Evolutionary conservation across 2,797 vertebrate genomes (phyloP).

Genomic region (Lophius americanus): DNA sequence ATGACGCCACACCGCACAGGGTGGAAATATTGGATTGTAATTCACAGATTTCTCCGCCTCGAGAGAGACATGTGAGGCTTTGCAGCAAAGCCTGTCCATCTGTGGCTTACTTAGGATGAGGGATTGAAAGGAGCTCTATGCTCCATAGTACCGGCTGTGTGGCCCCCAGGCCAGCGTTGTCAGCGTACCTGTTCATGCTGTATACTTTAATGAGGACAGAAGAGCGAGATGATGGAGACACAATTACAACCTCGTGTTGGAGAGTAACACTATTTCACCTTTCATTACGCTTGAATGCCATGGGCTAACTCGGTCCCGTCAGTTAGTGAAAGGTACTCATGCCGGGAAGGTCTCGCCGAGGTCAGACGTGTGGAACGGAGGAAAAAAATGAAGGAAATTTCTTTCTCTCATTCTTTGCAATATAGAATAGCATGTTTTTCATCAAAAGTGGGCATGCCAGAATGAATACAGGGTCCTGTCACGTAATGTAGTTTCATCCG

Average conservation of each 20-base stretch:
- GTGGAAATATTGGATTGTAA: conserved; percentile 73
- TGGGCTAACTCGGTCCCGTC: conserved; percentile 70
- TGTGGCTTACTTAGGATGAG: conserved; percentile 60
- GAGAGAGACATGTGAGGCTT: conserved; percentile 55
- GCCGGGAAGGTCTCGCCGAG: conserved; percentile 41
- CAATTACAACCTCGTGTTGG: conserved; percentile 74
- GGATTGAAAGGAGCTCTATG: conserved; percentile 56
- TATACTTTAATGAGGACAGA: conserved; percentile 73
- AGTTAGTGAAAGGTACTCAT: conserved; percentile 62
- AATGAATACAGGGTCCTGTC: too few species aligned
- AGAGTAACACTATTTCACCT: conserved; percentile 74
- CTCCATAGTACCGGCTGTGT: conserved; percentile 32
- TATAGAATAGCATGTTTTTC: conserved; percentile 3
- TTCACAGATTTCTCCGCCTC: conserved; percentile 42
- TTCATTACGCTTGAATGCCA: conserved; percentile 74
- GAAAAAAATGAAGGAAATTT: background rate
- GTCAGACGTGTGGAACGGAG: conserved; percentile 39
- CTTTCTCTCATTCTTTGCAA: conserved; percentile 1
- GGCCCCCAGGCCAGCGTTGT: conserved; percentile 60
- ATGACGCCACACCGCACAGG: conserved; percentile 67
- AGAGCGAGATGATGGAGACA: conserved; percentile 75
- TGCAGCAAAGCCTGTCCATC: conserved; percentile 67
- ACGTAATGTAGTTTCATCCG: too few species aligned
- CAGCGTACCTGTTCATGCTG: conserved; percentile 68
- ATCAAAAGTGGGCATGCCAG: background rate